These are phyloP conservation scores for Orientallactaga bullata DNA, from an alignment of 2,113 vertebrate species.

Conservation along the genomic window DNA sequence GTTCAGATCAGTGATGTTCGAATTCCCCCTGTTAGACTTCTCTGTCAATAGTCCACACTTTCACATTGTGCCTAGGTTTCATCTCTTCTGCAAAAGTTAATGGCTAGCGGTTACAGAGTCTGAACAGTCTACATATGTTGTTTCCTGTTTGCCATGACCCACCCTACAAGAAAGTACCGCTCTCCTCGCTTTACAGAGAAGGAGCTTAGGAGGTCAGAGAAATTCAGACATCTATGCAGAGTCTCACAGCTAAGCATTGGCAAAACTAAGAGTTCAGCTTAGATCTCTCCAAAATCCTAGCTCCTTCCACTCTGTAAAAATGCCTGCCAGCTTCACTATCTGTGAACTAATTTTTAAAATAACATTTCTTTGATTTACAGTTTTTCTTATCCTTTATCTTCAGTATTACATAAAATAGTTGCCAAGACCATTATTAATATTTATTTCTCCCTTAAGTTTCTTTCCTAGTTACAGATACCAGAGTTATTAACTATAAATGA, in stretches of 20 bases:
- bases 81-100: conserved; percentile 28
- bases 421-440: conserved; percentile 24
- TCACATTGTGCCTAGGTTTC: conserved; percentile 10
- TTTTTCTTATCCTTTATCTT: conserved; percentile 52
- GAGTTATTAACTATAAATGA: conserved; percentile 55
- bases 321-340: background rate
- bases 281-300: background rate
- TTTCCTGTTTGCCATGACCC: background rate
- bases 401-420: conserved; percentile 21
- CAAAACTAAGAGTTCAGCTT: background rate
- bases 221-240: background rate
- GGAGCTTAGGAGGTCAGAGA: background rate
- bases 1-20: background rate
- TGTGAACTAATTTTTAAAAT: conserved; percentile 37
- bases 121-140: background rate
- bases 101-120: background rate
- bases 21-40: background rate
- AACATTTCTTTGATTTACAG: conserved; percentile 27
- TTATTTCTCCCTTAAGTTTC: conserved; percentile 30
- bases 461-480: conserved; percentile 60
- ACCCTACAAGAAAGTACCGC: background rate
- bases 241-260: background rate
- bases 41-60: background rate
- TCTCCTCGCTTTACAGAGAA: conserved; percentile 4
- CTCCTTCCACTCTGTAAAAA: background rate